Conservation (phyloP, 37 sponge, comb jelly and placozoan genomes). For the Beroe forskalii region DNA sequence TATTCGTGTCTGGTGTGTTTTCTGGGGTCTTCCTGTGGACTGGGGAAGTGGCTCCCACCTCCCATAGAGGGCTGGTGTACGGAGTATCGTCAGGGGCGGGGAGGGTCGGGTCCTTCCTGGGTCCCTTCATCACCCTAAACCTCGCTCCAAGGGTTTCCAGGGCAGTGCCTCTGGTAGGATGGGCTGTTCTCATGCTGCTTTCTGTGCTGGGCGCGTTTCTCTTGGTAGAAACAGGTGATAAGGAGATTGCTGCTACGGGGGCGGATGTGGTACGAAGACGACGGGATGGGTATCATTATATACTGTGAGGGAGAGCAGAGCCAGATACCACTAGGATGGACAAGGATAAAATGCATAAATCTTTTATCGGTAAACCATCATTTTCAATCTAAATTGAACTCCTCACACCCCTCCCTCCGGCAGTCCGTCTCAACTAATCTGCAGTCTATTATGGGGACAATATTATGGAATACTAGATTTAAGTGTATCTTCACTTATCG, state of each 20-base stretch:
- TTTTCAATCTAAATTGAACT: too few species aligned
- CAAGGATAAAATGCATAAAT: too few species aligned
- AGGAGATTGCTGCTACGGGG: background rate
- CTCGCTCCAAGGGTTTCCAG: background rate
- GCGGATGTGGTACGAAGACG: background rate
- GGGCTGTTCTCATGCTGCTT: background rate
- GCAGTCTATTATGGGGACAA: too few species aligned
- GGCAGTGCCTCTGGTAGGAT: background rate
- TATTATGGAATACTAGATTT: too few species aligned
- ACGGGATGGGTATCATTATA: background rate
- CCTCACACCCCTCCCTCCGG: too few species aligned
- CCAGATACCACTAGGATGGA: too few species aligned
- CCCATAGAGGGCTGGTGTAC: conserved; percentile 21
- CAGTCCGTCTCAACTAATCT: too few species aligned
- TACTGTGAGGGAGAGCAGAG: background rate
- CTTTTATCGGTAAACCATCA: too few species aligned
- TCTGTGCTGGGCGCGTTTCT: background rate
- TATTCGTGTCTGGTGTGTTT: background rate
- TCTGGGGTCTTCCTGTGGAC: conserved; percentile 7
- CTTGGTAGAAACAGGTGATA: background rate
- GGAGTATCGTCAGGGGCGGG: background rate
- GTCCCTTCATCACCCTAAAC: background rate
- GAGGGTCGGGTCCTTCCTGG: conserved; percentile 3
- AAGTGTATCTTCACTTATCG: too few species aligned
- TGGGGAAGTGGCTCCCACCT: conserved; percentile 18